phyloP scores from a whole-genome alignment of 1,140 invertebrate species.

The Heliconius melpomene region DNA sequence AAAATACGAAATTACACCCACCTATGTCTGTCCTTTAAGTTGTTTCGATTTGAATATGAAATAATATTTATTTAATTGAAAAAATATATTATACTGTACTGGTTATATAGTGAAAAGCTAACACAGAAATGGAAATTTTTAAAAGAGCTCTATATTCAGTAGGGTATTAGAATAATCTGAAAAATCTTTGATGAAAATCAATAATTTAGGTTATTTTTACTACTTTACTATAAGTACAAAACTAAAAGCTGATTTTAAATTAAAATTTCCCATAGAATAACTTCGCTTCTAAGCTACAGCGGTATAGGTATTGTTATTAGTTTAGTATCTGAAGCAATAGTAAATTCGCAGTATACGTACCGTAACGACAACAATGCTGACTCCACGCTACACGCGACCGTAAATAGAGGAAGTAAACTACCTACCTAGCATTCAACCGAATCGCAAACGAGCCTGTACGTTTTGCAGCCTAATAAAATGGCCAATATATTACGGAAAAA shows the following conservation, averaged over 20 bases:
- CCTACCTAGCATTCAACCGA: constrained; percentile 17
- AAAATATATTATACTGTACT: neutral
- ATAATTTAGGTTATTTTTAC: neutral
- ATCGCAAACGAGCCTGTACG: constrained; percentile 18
- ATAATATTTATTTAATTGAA: neutral
- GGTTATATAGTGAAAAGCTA: too few species aligned
- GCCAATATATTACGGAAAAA: neutral
- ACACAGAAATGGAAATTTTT: neutral
- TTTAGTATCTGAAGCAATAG: neutral
- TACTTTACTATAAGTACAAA: neutral
- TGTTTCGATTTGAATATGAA: neutral
- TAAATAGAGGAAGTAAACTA: constrained; percentile 21
- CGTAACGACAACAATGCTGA: constrained; percentile 18
- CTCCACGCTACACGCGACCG: constrained; percentile 11
- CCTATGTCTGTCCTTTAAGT: neutral
- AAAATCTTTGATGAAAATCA: neutral
- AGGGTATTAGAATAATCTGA: neutral
- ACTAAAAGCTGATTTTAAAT: neutral
- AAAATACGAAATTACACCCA: neutral
- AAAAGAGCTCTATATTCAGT: neutral
- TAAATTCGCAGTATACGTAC: constrained; percentile 18
- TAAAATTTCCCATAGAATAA: neutral
- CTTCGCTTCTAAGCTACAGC: neutral
- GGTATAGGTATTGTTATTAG: neutral
- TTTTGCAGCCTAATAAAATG: constrained; percentile 18